Evolutionary conservation across 2,113 vertebrate genomes (phyloP), one percentile per base, ranked within the genome.

Genomic region (Eudyptes chrysolophus): DNA sequence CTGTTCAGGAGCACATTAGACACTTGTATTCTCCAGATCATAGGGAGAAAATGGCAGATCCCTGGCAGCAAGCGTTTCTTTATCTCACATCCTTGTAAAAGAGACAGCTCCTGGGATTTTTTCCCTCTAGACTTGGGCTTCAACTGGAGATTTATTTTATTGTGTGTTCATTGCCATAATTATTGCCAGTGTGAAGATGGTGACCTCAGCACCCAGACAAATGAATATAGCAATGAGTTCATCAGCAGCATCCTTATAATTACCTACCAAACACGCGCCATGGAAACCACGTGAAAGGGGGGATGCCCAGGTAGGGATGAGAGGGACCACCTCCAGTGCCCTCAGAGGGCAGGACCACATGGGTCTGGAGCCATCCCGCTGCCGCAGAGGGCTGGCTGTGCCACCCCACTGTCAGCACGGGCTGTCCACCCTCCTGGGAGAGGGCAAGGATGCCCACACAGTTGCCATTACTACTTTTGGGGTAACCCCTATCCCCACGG

Each of bases 401-500:
- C 29, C 58, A 36, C 18, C 16, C 40, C 4, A 4, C 29, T 60
- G 44, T 60, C 77, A 64, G 32, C 2, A 3, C 1, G 25, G 54
- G 60, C 51, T 70, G 38, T 2, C 30, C 62, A 26, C 25, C 19
- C 55, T 66, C n/a, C 46, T 52, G 49, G 68, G 22, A 42, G 36
- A 55, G 25, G 57, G 12, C 16, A 77, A 20, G 13, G 2, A 11
- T 18, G n/a, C 13, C 29, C 57, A 42, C 42, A 55, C 17, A 14
- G 22, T 40, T 71, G 34, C 54, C 21, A 12, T 5, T 22, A 44
- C n/a, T 64, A 38, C 42, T 71, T 57, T 51, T n/a, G 48, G 52
- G 38, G 48, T 26, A n/a, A 27, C 24, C 7, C 32, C 13, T 0
- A 0, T 26, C 48, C 38, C 22, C 36, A 25, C 0, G 0, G 22